These are phyloP conservation scores for Orientallactaga sibirica DNA, from an alignment of 2,797 vertebrate genomes.

Conservation along the genomic window DNA sequence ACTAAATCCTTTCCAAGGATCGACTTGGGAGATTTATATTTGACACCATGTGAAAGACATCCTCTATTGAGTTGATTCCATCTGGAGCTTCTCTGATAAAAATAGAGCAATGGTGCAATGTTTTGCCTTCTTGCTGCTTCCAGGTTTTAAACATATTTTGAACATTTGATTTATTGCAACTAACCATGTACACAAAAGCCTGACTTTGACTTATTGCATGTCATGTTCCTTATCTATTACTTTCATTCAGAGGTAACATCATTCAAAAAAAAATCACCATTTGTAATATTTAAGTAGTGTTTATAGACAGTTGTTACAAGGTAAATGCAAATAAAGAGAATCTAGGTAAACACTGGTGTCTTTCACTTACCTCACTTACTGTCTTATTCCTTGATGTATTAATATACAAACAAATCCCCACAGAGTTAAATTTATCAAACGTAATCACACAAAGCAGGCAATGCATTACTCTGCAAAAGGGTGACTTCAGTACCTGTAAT, in stretches of 20 bases:
- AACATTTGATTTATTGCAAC: neutral
- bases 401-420: constrained; percentile 31
- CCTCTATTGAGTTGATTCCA: neutral
- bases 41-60: neutral
- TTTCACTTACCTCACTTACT: neutral
- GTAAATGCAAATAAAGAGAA: neutral
- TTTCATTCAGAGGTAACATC: neutral
- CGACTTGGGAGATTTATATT: neutral
- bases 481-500: neutral
- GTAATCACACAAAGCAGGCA: constrained; percentile 37
- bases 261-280: neutral
- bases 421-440: constrained; percentile 24
- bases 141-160: neutral
- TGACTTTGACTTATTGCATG: neutral
- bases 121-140: neutral
- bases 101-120: neutral
- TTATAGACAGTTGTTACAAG: neutral
- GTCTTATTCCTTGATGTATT: neutral
- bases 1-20: neutral
- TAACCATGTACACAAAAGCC: neutral
- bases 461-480: constrained; percentile 31
- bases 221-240: neutral
- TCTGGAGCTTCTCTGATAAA: neutral
- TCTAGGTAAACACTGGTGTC: neutral
- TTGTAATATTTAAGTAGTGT: constrained; percentile 47